Evolutionary conservation across 2,113 vertebrate genomes (phyloP), one percentile per base, ranked within the genome.

Genomic region (Sterrhoptilus dennistouni): DNA sequence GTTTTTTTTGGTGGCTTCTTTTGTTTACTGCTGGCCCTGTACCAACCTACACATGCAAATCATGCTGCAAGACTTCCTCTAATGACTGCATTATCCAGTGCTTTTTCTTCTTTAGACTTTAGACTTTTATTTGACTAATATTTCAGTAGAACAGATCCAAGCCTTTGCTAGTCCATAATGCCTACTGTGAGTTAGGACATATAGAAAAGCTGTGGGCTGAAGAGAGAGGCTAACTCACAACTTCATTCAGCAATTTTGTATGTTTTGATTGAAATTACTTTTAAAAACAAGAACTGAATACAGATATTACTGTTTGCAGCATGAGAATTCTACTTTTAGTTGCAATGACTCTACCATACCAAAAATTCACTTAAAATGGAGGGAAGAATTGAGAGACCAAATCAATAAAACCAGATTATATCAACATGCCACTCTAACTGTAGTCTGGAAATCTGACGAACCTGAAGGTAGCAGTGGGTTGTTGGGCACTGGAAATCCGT

Each of bases 401-500:
- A 68, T 59, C 8, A 77, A 59, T 74, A 65, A 54, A 71, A 72
- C 15, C 31, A 33, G 71, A 72, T 50, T 47, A 12, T 28, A 56
- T 68, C 10, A 27, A 38, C 7, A 22, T 75, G 10, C 19, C 15
- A 38, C 33, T 76, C 38, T 69, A 64, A 83, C 38, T 82, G 35
- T 66, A 54, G 86, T 36, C 17, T 60, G 50, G 53, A 72, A 38
- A 56, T 29, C 24, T 59, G 66, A 84, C 56, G 64, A 87, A 98
- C 98, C 97, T 78, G 98, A 76, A 65, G 98, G 97, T 49, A 98
- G 76, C 23, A 98, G 89, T 65, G 98, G 96, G 65, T 98, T 98
- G 91, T 97, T 97, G 77, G 97, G 90, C 59, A 98, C 87, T 19
- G 98, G 97, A 90, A 98, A 98, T 97, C 98, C 96, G 95, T 99